These are phyloP conservation scores for Pogona vitticeps DNA, from an alignment of 2,113 vertebrate species.

Conservation along the genomic window DNA sequence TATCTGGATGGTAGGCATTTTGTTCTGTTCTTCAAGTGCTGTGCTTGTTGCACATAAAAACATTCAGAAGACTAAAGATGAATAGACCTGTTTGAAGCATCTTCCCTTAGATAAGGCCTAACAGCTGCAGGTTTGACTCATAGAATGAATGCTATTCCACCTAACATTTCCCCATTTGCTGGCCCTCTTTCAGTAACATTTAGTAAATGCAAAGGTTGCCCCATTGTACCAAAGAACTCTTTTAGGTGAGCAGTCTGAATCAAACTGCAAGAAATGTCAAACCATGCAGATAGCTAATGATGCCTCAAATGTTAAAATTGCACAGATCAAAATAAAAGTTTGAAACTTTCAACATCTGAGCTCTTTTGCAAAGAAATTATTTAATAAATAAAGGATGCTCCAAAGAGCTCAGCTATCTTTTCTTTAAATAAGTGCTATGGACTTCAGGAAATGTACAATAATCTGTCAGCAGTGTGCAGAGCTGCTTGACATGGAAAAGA, in stretches of 20 bases:
- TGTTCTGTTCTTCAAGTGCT: neutral
- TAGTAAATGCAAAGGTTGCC: neutral
- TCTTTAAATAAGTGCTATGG: no score
- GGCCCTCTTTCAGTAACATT: neutral
- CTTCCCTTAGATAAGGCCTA: neutral
- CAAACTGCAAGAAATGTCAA: neutral
- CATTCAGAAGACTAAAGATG: neutral
- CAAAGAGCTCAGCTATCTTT: no score
- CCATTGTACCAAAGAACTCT: neutral
- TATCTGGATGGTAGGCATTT: neutral
- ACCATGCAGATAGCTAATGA: neutral
- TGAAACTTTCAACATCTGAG: neutral
- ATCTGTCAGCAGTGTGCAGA: neutral
- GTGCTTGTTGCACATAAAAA: neutral
- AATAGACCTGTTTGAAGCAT: neutral
- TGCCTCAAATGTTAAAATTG: neutral
- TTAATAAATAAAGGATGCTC: no score
- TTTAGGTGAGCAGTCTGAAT: neutral
- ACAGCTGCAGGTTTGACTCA: neutral
- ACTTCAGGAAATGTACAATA: neutral
- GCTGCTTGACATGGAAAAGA: neutral
- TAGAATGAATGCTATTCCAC: neutral
- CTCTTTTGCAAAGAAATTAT: neutral
- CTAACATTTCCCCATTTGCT: neutral
- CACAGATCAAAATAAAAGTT: neutral